phyloP scores from a whole-genome alignment of 2,888 invertebrate genomes.

The Torymus auratus region DNA sequence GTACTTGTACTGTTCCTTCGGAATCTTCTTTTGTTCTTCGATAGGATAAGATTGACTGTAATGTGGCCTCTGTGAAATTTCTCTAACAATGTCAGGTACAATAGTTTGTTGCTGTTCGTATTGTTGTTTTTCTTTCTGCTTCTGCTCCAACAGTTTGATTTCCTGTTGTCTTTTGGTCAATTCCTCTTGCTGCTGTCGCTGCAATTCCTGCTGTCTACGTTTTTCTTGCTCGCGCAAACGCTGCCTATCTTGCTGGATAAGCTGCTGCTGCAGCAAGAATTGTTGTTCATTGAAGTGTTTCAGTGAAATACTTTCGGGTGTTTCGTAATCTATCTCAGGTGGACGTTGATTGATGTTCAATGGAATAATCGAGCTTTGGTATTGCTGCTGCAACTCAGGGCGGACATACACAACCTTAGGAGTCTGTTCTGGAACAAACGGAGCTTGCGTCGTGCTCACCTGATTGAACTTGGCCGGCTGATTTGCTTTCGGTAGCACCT shows the following conservation, averaged over 20 bases:
- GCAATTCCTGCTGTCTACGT: constrained; percentile 67
- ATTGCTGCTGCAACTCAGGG: constrained; percentile 65
- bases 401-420: constrained; percentile 66
- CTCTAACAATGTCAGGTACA: constrained; percentile 42
- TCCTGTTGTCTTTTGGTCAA: constrained; percentile 67
- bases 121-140: constrained; percentile 61
- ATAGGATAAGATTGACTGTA: constrained; percentile 28
- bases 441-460: constrained; percentile 49
- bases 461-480: constrained; percentile 69
- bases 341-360: constrained; percentile 65
- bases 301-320: constrained; percentile 73
- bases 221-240: constrained; percentile 70
- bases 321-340: constrained; percentile 68
- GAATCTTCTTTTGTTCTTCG: constrained; percentile 34
- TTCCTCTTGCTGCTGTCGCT: constrained; percentile 67
- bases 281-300: constrained; percentile 75
- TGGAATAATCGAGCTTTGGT: constrained; percentile 65
- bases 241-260: constrained; percentile 71
- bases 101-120: constrained; percentile 33
- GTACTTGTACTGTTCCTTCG: constrained; percentile 48
- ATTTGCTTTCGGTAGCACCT: constrained; percentile 70
- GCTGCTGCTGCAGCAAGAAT: constrained; percentile 70
- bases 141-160: constrained; percentile 63
- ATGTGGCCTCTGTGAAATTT: constrained; percentile 26
- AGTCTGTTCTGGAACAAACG: constrained; percentile 60